A percentile compares a stretch with the other conserved stretches of the same genome.
phyloP scores from a whole-genome alignment of 1,140 invertebrate genomes.

The Cydia splendana region DNA sequence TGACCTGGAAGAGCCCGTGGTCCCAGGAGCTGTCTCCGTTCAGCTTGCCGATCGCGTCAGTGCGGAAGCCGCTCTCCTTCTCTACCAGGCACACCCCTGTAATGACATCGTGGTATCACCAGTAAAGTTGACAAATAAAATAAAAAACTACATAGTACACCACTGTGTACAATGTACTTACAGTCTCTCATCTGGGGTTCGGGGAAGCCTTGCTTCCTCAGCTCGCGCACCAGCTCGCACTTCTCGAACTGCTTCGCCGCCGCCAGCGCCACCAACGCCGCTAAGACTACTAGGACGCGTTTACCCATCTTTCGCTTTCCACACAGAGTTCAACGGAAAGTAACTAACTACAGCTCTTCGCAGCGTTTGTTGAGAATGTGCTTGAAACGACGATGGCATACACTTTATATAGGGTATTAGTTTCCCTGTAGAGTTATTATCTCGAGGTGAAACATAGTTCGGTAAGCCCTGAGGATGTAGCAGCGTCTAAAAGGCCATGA shows the following conservation, averaged over 20 bases:
- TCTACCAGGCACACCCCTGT: constrained; percentile 81
- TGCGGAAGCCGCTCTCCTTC: constrained; percentile 77
- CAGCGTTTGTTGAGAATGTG: not conserved
- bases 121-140: not conserved
- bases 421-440: constrained; percentile 6
- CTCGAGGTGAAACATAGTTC: constrained; percentile 15
- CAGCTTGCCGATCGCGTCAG: constrained; percentile 64
- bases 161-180: constrained; percentile 41
- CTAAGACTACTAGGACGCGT: not conserved
- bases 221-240: constrained; percentile 51
- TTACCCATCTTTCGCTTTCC: constrained; percentile 1
- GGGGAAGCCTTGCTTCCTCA: constrained; percentile 59
- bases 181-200: constrained; percentile 55
- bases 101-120: constrained; percentile 20
- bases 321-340: not conserved
- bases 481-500: not conserved
- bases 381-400: not conserved
- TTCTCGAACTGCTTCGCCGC: constrained; percentile 45
- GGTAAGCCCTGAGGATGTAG: constrained; percentile 6
- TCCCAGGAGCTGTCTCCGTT: constrained; percentile 80
- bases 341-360: not conserved
- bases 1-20: constrained; percentile 82
- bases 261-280: constrained; percentile 33
- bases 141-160: not conserved
- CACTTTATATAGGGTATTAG: constrained; percentile 16